Conservation (phyloP, 2,888 invertebrate species). For the Caenorhabditis sp. region DNA sequence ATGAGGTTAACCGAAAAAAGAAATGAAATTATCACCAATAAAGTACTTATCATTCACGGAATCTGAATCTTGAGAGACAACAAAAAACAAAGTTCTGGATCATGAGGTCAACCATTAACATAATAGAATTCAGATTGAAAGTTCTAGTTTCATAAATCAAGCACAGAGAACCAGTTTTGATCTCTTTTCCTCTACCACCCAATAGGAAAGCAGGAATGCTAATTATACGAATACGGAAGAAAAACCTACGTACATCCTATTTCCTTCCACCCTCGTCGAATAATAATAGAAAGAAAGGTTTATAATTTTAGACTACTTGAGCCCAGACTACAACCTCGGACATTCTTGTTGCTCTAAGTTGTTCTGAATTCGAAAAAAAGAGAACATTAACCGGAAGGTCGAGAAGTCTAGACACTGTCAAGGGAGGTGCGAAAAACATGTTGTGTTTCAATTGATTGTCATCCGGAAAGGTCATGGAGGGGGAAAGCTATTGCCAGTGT, state of each 20-base stretch:
- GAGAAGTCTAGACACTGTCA: too few species aligned
- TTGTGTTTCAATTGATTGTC: not conserved
- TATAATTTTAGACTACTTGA: not conserved
- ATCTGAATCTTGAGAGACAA: not conserved
- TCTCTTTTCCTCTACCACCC: slow-evolving; percentile 15
- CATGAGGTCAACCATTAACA: not conserved
- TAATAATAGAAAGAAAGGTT: slow-evolving; percentile 8
- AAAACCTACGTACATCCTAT: slow-evolving; percentile 15
- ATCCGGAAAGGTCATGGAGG: not conserved
- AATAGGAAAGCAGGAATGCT: not conserved
- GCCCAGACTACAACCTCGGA: not conserved
- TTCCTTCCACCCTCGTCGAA: not conserved
- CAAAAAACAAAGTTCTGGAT: not conserved
- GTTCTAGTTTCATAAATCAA: not conserved
- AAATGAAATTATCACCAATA: too few species aligned
- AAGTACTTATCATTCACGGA: not conserved
- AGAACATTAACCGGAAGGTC: too few species aligned
- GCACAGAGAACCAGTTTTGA: not conserved
- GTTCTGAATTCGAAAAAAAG: not conserved
- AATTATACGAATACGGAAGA: slow-evolving; percentile 26
- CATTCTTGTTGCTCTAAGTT: not conserved
- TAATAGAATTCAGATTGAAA: not conserved
- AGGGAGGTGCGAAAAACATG: not conserved
- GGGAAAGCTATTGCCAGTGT: not conserved
- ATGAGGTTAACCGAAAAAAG: not conserved